Conservation (phyloP, 2,888 invertebrate genomes). For the Tiliacea citrago region DNA sequence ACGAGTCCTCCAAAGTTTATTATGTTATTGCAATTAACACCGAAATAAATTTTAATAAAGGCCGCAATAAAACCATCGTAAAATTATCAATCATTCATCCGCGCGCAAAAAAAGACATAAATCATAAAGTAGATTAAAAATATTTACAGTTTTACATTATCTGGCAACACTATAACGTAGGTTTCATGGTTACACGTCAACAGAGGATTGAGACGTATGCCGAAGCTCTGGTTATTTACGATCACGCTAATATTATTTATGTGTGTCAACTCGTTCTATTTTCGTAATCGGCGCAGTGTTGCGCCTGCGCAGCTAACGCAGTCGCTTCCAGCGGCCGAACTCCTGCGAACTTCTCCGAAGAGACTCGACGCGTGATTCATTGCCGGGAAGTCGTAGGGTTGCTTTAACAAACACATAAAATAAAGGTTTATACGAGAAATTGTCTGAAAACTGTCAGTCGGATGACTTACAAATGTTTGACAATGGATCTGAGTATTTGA, state of each 20-base stretch:
- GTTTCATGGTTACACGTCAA: slow-evolving; percentile 55
- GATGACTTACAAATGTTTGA: slow-evolving; percentile 53
- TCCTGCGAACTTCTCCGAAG: slow-evolving; percentile 51
- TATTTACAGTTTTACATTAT: slow-evolving; percentile 40
- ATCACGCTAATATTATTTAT: slow-evolving; percentile 86
- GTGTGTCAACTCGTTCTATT: slow-evolving; percentile 89
- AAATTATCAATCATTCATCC: slow-evolving; percentile 47
- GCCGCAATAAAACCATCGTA: slow-evolving; percentile 35
- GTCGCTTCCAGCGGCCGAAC: slow-evolving; percentile 45
- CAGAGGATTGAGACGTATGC: slow-evolving; percentile 62
- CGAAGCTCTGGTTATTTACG: slow-evolving; percentile 77
- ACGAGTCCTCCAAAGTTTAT: slow-evolving; percentile 1
- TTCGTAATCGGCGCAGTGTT: slow-evolving; percentile 79
- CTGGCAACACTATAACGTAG: slow-evolving; percentile 45
- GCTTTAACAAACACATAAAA: slow-evolving; percentile 71
- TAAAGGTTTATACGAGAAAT: slow-evolving; percentile 71
- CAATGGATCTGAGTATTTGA: too few species aligned
- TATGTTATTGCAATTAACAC: slow-evolving; percentile 12
- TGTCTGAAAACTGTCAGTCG: slow-evolving; percentile 36
- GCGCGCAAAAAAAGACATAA: slow-evolving; percentile 22
- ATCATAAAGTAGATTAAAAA: slow-evolving; percentile 34
- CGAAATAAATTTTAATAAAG: slow-evolving; percentile 39
- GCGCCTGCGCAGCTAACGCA: slow-evolving; percentile 51
- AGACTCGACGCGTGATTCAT: slow-evolving; percentile 77
- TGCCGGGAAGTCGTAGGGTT: slow-evolving; percentile 77